phyloP scores from a whole-genome alignment of 2,113 vertebrate genomes.

The Vidua macroura region DNA sequence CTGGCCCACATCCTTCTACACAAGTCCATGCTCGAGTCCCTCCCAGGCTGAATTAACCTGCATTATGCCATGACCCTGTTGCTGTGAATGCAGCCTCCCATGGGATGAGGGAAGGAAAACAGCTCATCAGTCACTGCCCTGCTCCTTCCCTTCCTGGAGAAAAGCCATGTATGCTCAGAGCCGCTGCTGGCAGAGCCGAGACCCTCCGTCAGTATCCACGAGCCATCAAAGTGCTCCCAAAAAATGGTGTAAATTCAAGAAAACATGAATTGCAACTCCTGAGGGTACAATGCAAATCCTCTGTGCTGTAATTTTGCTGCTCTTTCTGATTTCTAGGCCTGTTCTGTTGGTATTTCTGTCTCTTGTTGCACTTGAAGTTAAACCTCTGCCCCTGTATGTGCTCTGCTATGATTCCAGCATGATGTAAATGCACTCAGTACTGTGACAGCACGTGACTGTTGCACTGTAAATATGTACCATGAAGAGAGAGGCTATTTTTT shows the following conservation, averaged over 20 bases:
- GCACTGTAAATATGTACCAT: constrained; percentile 72
- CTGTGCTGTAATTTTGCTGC: constrained; percentile 4
- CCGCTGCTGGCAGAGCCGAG: background rate
- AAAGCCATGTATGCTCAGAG: background rate
- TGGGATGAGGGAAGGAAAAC: background rate
- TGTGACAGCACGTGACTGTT: constrained; percentile 20
- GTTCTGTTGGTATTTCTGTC: background rate
- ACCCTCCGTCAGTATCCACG: background rate
- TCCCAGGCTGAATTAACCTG: background rate
- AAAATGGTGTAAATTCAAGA: background rate
- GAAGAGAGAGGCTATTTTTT: constrained; percentile 73
- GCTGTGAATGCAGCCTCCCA: background rate
- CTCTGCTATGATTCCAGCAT: constrained; percentile 40
- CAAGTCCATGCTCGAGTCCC: background rate
- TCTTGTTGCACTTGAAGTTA: background rate
- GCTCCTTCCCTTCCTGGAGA: background rate
- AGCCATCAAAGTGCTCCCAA: background rate
- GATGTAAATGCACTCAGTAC: constrained; percentile 38
- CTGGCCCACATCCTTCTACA: background rate
- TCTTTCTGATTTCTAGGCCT: background rate
- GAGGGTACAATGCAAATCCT: background rate
- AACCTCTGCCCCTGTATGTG: background rate
- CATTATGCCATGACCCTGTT: background rate
- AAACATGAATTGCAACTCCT: background rate
- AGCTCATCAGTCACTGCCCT: background rate